These are phyloP conservation scores for Sarcoramphus papa DNA, from an alignment of 2,797 vertebrate species.

Conservation along the genomic window DNA sequence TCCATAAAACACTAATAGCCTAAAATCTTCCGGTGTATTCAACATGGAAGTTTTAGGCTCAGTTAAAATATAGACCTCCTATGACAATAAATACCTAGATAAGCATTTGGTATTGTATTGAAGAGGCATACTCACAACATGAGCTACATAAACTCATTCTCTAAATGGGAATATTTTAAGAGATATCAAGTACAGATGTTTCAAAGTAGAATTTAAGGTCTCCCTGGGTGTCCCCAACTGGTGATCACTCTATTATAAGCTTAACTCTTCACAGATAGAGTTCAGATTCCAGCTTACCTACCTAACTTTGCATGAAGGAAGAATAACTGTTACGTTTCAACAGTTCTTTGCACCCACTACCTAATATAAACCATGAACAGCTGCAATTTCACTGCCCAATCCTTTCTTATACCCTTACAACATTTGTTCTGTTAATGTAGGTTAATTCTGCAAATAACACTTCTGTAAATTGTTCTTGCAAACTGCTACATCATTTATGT, in stretches of 20 bases:
- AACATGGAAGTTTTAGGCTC: conserved; percentile 33
- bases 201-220: conserved; percentile 80
- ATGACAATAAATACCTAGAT: conserved; percentile 70
- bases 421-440: conserved; percentile 90
- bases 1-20: background rate
- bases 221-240: conserved; percentile 78
- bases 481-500: conserved; percentile 99
- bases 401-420: conserved; percentile 82
- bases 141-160: conserved; percentile 82
- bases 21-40: background rate
- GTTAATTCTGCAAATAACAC: conserved; percentile 95
- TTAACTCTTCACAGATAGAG: conserved; percentile 73
- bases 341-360: conserved; percentile 83
- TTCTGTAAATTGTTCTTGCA: conserved; percentile 95
- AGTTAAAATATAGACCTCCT: conserved; percentile 50
- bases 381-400: conserved; percentile 87
- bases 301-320: conserved; percentile 85
- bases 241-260: conserved; percentile 74
- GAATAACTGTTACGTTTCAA: conserved; percentile 83
- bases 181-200: conserved; percentile 81
- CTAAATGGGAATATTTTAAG: conserved; percentile 81
- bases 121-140: conserved; percentile 77
- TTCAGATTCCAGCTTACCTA: conserved; percentile 82
- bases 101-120: conserved; percentile 72
- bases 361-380: conserved; percentile 87